Evolutionary conservation across 2,888 invertebrate species (phyloP).

Genomic region (Eupithecia subumbrata): DNA sequence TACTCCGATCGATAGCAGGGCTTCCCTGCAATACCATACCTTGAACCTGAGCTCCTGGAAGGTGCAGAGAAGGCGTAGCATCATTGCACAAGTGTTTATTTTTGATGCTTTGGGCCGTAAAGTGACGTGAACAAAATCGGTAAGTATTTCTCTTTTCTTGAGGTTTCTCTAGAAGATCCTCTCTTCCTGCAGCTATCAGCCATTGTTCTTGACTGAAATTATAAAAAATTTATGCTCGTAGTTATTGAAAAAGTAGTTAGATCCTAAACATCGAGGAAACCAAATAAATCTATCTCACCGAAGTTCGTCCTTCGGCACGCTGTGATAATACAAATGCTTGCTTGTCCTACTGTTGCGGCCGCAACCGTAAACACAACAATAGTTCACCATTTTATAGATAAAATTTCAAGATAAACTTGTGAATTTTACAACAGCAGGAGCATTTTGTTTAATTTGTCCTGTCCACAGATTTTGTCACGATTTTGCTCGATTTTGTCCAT

Average conservation of each 20-base stretch:
- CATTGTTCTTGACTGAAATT: conserved; percentile 63
- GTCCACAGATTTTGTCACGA: too few relatives aligned
- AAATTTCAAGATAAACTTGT: not conserved
- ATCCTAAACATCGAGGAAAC: not conserved
- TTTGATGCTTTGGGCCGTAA: conserved; percentile 61
- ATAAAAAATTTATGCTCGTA: not conserved
- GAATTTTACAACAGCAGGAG: not conserved
- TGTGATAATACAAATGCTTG: conserved; percentile 69
- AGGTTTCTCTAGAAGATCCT: conserved; percentile 60
- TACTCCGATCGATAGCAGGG: not conserved
- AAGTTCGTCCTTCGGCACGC: conserved; percentile 68
- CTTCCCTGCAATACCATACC: conserved; percentile 45
- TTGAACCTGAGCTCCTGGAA: conserved; percentile 57
- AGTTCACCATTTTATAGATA: conserved; percentile 64
- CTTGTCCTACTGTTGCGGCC: conserved; percentile 69
- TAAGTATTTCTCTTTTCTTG: conserved; percentile 53
- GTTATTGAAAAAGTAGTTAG: not conserved
- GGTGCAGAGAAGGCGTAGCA: conserved; percentile 65
- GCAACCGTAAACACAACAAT: conserved; percentile 73
- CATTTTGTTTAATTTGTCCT: too few relatives aligned
- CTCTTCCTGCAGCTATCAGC: conserved; percentile 65
- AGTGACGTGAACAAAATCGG: conserved; percentile 74
- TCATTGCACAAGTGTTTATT: conserved; percentile 65
- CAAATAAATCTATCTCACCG: conserved; percentile 53
- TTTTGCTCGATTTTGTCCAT: too few relatives aligned